These are phyloP conservation scores for Brachionus rubens DNA, from an alignment of 1,140 invertebrate species.

Conservation along the genomic window DNA sequence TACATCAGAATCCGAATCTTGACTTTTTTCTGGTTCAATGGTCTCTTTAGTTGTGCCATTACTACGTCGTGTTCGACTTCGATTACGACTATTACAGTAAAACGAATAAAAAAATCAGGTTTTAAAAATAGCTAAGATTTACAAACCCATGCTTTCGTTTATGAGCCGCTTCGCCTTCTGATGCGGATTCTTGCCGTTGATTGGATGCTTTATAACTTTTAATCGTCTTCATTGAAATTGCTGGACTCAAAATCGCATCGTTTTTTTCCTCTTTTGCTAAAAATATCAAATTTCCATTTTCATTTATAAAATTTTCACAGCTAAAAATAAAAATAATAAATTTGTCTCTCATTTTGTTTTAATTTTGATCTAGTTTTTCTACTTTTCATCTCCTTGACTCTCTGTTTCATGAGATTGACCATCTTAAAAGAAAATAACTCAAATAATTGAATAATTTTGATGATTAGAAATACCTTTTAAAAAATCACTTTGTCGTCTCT, in stretches of 20 bases:
- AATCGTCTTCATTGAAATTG: not conserved
- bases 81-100: not conserved
- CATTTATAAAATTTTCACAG: not conserved
- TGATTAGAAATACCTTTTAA: too few species aligned
- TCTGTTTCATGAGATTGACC: too few species aligned
- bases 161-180: conserved; percentile 27
- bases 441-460: not conserved
- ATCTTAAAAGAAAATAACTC: not conserved
- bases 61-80: conserved; percentile 18
- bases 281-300: conserved; percentile 29
- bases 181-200: not conserved
- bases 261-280: not conserved
- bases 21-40: not conserved
- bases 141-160: not conserved
- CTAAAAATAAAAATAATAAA: not conserved
- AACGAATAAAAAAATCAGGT: not conserved
- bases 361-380: not conserved
- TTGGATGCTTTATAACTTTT: not conserved
- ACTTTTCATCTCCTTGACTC: too few species aligned
- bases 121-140: not conserved
- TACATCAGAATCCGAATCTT: conserved; percentile 9
- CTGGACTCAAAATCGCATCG: not conserved
- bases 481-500: not conserved
- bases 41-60: not conserved
- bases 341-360: not conserved